Evolutionary conservation across 2,888 invertebrate species (phyloP), one percentile per base, ranked within the genome.

Genomic region (Pyrgus malvae): DNA sequence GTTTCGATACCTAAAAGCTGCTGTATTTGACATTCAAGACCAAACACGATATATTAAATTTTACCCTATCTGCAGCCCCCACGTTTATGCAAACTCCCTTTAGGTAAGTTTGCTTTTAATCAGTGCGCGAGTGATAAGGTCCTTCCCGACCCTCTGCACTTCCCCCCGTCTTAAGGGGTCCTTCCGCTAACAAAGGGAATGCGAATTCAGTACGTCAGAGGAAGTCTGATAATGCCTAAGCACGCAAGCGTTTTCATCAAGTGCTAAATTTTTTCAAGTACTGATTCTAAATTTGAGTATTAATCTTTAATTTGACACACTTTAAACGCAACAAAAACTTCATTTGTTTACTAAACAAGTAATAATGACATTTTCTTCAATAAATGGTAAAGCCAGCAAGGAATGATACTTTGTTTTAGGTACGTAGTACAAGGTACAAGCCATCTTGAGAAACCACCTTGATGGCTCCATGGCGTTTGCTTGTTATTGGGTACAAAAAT

Each of bases 41-140:
- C 19, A 35, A 51, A 44, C 27, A 11, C 17, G 21, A 8, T 5
- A 40, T 53, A 53, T 54, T 38, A 37, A 51, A 27, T 55, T 53
- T 51, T 53, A 55, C 55, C 59, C 58, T 71, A 68, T 66, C 50
- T 56, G 58, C 58, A 35, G 61, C 61, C 67, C 67, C 67, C 67
- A 68, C 50, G 17, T 68, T 64, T 69, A 71, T 69, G 71, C 69
- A 73, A 70, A 71, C 78, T 77, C 63, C 72, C 72, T 71, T 74
- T 74, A 74, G 70, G 72, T 73, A 69, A 77, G 82, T 85, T 87
- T 87, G 78, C 82, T 83, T 87, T 82, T 88, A 89, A 89, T 89
- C 89, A 87, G 86, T 77, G 80, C 78, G 71, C 70, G 72, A 72
- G 70, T 80, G 87, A 84, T 85, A 83, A 83, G 70, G 71, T 66